These are phyloP conservation scores for Onychostruthus taczanowskii DNA, from an alignment of 2,113 vertebrate genomes.

Conservation along the genomic window DNA sequence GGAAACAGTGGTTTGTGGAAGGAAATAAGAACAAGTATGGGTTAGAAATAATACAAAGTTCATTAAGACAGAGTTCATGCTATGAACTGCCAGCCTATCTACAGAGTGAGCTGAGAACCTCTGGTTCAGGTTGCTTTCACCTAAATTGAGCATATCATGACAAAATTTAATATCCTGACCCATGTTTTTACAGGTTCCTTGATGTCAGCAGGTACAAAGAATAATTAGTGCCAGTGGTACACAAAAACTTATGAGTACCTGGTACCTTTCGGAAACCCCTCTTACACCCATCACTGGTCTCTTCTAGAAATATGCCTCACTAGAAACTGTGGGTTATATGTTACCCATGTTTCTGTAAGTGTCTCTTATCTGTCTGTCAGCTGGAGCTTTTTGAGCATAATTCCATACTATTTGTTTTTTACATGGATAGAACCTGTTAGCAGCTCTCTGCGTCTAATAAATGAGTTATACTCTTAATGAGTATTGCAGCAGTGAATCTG, in stretches of 20 bases:
- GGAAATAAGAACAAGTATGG: background rate
- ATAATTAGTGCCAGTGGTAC: background rate
- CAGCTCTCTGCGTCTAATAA: background rate
- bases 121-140: background rate
- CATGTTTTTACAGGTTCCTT: background rate
- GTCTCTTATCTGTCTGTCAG: background rate
- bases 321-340: background rate
- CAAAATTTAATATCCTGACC: background rate
- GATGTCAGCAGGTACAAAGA: background rate
- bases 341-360: background rate
- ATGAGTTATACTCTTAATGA: background rate
- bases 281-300: background rate
- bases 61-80: background rate
- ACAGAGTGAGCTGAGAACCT: background rate
- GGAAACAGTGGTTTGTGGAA: background rate
- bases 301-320: background rate
- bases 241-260: background rate
- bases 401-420: background rate
- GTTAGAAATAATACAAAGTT: background rate
- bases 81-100: background rate
- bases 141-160: background rate
- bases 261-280: background rate
- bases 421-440: background rate
- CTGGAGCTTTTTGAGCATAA: background rate
- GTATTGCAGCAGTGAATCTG: background rate